These are phyloP conservation scores for Monarcha castaneiventris DNA, from an alignment of 2,113 vertebrate species.

Conservation along the genomic window DNA sequence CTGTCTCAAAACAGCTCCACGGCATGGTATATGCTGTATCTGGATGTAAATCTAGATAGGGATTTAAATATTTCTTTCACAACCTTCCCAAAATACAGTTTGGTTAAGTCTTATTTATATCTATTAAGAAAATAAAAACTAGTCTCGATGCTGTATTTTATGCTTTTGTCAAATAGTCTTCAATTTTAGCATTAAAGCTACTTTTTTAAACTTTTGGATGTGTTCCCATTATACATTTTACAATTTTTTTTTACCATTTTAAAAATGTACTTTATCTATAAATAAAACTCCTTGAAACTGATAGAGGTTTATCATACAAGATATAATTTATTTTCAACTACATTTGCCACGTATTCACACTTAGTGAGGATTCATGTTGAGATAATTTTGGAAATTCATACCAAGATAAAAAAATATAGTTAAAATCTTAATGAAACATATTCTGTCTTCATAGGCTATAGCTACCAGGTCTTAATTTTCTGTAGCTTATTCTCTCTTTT, in stretches of 20 bases:
- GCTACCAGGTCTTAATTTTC: slow-evolving; percentile 37
- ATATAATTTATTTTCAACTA: slow-evolving; percentile 40
- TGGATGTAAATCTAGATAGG: slow-evolving; percentile 1
- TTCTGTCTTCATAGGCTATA: background rate
- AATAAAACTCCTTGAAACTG: slow-evolving; percentile 46
- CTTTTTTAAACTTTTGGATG: slow-evolving; percentile 60
- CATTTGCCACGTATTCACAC: slow-evolving; percentile 22
- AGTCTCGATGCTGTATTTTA: background rate
- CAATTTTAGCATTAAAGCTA: slow-evolving; percentile 57
- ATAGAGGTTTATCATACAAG: slow-evolving; percentile 41
- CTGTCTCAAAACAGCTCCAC: slow-evolving; percentile 39
- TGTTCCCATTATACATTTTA: slow-evolving; percentile 50
- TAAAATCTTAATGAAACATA: slow-evolving; percentile 57
- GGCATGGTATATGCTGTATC: background rate
- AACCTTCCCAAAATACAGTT: slow-evolving; percentile 39
- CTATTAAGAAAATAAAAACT: slow-evolving; percentile 65
- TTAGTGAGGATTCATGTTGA: slow-evolving; percentile 35
- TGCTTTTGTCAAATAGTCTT: slow-evolving; percentile 47
- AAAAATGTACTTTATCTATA: slow-evolving; percentile 65
- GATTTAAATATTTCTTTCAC: slow-evolving; percentile 52
- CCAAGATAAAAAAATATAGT: slow-evolving; percentile 14
- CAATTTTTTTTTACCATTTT: slow-evolving; percentile 55
- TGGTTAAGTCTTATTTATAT: slow-evolving; percentile 48
- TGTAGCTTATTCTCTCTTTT: slow-evolving; percentile 5
- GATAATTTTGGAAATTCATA: slow-evolving; percentile 50